Conservation (phyloP, 2,888 invertebrate species). For the Penaeus monodon region DNA sequence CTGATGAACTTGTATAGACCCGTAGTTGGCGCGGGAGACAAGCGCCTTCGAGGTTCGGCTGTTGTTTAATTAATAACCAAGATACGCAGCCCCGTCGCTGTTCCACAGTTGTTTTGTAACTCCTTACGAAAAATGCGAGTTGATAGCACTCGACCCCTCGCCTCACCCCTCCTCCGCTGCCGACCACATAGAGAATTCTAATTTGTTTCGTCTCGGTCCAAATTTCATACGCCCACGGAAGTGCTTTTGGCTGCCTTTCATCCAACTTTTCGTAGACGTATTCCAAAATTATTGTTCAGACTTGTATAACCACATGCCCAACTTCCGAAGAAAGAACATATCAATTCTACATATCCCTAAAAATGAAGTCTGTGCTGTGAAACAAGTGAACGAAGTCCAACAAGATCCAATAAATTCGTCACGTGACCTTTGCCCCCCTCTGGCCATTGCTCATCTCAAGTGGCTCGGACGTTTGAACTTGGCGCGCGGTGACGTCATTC, state of each 20-base stretch:
- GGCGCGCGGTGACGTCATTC: constrained; percentile 5
- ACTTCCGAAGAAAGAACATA: no score
- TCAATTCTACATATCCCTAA: no score
- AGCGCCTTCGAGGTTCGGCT: background rate
- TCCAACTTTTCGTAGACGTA: no score
- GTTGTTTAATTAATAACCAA: no score
- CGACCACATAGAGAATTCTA: background rate
- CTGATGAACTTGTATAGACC: no score
- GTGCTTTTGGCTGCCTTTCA: no score
- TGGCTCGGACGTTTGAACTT: constrained; percentile 8
- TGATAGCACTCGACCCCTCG: constrained; percentile 19
- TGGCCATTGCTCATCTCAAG: constrained; percentile 23
- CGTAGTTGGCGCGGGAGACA: background rate
- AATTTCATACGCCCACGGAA: no score
- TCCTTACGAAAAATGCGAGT: constrained; percentile 28
- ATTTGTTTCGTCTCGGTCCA: no score
- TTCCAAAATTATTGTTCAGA: no score
- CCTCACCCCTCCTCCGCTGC: background rate
- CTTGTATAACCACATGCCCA: no score
- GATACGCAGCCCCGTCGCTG: no score
- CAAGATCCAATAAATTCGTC: background rate
- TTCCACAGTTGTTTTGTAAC: constrained; percentile 18
- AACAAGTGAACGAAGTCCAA: background rate
- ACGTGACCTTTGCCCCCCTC: constrained; percentile 9
- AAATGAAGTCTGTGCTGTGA: background rate